Evolutionary conservation across 1,140 invertebrate species (phyloP).

Genomic region (Hestina assimilis): DNA sequence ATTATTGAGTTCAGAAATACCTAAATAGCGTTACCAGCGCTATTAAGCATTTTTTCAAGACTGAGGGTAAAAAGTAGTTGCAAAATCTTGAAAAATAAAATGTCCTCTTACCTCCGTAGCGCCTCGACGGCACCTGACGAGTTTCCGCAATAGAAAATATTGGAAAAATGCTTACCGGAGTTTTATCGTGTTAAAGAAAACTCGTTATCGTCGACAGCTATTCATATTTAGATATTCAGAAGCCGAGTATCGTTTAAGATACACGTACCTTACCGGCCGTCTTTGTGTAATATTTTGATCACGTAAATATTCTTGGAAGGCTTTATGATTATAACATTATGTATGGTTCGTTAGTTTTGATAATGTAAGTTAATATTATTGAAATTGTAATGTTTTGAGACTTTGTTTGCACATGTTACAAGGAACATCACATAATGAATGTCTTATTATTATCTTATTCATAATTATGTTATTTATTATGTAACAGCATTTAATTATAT

Average conservation of each 20-base stretch:
- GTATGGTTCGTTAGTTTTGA: no score
- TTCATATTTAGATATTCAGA: conserved; percentile 20
- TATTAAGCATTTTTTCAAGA: not conserved
- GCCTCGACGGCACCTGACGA: conserved; percentile 27
- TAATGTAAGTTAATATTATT: no score
- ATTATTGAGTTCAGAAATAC: not conserved
- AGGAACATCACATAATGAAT: no score
- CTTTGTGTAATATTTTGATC: no score
- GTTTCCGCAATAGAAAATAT: conserved; percentile 43
- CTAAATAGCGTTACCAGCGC: not conserved
- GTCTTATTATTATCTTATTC: no score
- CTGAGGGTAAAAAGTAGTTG: conserved; percentile 2
- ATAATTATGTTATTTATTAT: no score
- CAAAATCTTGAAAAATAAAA: conserved; percentile 16
- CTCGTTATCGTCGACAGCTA: conserved; percentile 20
- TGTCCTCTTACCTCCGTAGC: conserved; percentile 4
- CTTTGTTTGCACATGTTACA: no score
- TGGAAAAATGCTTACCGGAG: conserved; percentile 45
- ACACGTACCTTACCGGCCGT: not conserved
- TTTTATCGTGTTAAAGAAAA: conserved; percentile 40
- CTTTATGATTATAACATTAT: no score
- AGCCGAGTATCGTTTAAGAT: conserved; percentile 2
- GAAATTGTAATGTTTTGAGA: no score
- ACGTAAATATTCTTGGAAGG: no score
- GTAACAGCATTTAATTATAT: no score